Conservation (phyloP, 2,888 invertebrate genomes). For the Idaea aversata region DNA sequence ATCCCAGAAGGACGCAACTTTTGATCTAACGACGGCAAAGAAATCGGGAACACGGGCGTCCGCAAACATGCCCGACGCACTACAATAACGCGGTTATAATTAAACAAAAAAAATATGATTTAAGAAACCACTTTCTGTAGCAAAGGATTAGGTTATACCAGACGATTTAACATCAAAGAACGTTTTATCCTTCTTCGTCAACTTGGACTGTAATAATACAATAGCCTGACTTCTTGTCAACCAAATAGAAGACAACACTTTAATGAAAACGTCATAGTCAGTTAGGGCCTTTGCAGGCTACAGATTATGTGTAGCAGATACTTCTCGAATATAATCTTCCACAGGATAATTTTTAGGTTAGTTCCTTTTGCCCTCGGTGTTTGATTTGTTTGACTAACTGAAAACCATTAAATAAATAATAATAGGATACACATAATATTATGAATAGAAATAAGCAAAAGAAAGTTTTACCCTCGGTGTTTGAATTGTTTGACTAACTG, state of each 20-base stretch:
- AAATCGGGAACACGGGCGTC: too few relatives aligned
- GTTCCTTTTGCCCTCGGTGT: too few relatives aligned
- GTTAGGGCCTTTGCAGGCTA: conserved; percentile 23
- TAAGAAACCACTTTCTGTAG: not conserved
- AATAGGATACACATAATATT: too few relatives aligned
- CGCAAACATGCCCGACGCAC: too few relatives aligned
- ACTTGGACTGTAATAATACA: conserved; percentile 43
- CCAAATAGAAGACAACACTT: conserved; percentile 51
- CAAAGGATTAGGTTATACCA: conserved; percentile 6
- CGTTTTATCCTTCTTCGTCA: conserved; percentile 37
- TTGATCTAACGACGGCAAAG: too few relatives aligned
- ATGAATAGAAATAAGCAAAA: too few relatives aligned
- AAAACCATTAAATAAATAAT: too few relatives aligned
- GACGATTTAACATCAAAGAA: conserved; percentile 37
- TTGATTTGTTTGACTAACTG: too few relatives aligned
- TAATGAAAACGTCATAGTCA: conserved; percentile 61
- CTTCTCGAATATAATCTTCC: not conserved
- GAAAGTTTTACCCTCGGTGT: too few relatives aligned
- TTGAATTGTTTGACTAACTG: too few relatives aligned
- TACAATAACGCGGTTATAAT: too few relatives aligned
- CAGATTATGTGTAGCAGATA: not conserved
- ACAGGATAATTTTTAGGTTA: not conserved
- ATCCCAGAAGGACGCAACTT: too few relatives aligned
- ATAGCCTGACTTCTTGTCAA: conserved; percentile 55
- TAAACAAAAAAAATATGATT: not conserved